Base-by-base conservation (phyloP, 1,140 invertebrate genomes). In the Periplaneta americana region DNA sequence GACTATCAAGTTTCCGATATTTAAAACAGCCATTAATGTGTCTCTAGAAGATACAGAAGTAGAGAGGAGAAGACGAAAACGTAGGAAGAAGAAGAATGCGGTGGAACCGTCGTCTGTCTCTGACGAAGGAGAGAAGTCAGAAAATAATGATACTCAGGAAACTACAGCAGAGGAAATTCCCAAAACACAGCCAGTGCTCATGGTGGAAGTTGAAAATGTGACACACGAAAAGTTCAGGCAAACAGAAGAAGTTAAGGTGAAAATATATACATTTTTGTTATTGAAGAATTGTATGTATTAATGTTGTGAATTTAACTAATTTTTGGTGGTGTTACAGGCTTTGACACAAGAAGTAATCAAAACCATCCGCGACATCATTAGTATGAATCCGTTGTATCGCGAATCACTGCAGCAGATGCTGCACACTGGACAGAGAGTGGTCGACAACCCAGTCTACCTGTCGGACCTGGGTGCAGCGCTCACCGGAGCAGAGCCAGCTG, bases 401-500 rank as follows among this genome's bases (percentile, higher is more conserved):
- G 95, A 96, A 86, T 95, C 95, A 75, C 90, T 98, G 5, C 96
- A 97, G 87, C 97, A 98, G 90, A 97, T 99, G 93, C 90, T 99
- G 83, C 97, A 98, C 86, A 96, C 98, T 86, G 97, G 97, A 9
- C 97, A 98, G 87, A 90, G 97, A 83, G 96, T 99, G 28, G 96
- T 98, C 33, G 98, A 99, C 88, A 99, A 99, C 91, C 98, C 98
- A n/a, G 96, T 99, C 32, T 99, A 99, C 88, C 89, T 99, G 17
- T 97, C 97, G 85, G 98, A 99, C 90, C 90, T 99, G 36, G 98
- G 98, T 66, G 98, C 98, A 15, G 97, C 98, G 6, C 89, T 99
- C 39, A 98, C 98, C 35, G 96, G 95, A 74, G 97, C 96, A 13
- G 97, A 99, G 85, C 93, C 97, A 22, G 88, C 92, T 28, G 98